Conservation (phyloP, 2,888 invertebrate genomes). For the Notocelia uddmanniana region DNA sequence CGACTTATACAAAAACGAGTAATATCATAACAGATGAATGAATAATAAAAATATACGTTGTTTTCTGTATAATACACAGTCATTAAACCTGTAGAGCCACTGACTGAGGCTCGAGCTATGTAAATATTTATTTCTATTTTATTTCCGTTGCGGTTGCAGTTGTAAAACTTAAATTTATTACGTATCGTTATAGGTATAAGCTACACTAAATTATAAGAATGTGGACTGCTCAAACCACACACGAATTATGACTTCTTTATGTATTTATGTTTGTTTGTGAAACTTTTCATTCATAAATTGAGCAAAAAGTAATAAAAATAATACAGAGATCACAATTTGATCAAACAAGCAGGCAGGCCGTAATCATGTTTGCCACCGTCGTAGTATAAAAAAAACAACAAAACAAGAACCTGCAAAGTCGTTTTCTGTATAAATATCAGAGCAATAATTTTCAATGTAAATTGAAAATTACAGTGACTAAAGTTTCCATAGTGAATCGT, state of each 20-base stretch:
- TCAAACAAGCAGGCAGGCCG: no score
- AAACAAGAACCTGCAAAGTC: neutral
- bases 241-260: slow-evolving; percentile 6
- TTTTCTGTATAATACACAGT: slow-evolving; percentile 61
- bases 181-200: slow-evolving; percentile 51
- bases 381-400: no score
- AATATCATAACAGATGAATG: slow-evolving; percentile 36
- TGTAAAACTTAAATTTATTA: slow-evolving; percentile 57
- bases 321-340: neutral
- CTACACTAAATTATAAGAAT: slow-evolving; percentile 46
- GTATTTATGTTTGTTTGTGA: neutral
- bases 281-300: neutral
- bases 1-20: slow-evolving; percentile 7
- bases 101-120: slow-evolving; percentile 63
- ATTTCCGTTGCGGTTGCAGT: slow-evolving; percentile 59
- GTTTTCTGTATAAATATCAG: neutral
- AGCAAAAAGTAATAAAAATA: neutral
- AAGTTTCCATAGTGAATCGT: neutral
- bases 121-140: slow-evolving; percentile 75
- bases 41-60: slow-evolving; percentile 57
- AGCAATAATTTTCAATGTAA: neutral
- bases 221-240: slow-evolving; percentile 32
- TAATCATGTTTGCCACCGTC: no score
- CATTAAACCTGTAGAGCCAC: slow-evolving; percentile 72
- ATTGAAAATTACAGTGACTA: neutral